Base-by-base conservation (phyloP, 2,888 invertebrate genomes). In the Hirtodrosophila cameraria region DNA sequence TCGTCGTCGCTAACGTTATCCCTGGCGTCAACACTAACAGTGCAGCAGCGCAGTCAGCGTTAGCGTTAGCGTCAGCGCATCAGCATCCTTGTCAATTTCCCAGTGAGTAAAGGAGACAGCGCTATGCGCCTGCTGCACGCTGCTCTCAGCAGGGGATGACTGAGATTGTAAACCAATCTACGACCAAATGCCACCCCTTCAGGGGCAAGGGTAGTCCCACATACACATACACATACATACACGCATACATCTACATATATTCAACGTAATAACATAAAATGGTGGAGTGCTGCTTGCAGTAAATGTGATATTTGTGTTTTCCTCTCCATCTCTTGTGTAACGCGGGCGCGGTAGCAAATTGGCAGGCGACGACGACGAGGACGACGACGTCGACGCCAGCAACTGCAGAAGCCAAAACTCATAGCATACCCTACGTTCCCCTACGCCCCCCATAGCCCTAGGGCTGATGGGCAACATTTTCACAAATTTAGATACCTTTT, bases 261-360 rank as follows among this genome's bases (percentile, higher is more conserved):
- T 18, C n/a, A n/a, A 49, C 64, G 59, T 71, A 65, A 84, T 77
- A 71, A 70, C 71, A 86, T 73, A 86, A 86, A 86, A 86, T 86
- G 86, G 86, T 86, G 86, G 86, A 83, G 86, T 70, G 66, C 66
- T 62, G 61, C 62, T 71, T 66, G 57, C 71, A 71, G 85, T 75
- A 79, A 86, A 86, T 87, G 83, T 81, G 87, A 87, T 77, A 87
- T 87, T 86, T 86, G 87, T 85, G 86, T 85, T 86, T 78, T 77
- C 71, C 68, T 73, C 68, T 61, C 59, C 59, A 54, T 13, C n/a
- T 54, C 49, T 63, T 80, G 66, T 75, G 78, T 70, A 55, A 50
- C 46, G 60, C 57, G 38, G 63, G 54, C 57, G 54, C 41, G 73
- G 59, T 49, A 43, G 78, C 60, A 79, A 85, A 85, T 79, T 83